Evolutionary conservation across 2,888 invertebrate species (phyloP), one percentile per base, ranked within the genome.

Genomic region (Nemapogon koenigi): DNA sequence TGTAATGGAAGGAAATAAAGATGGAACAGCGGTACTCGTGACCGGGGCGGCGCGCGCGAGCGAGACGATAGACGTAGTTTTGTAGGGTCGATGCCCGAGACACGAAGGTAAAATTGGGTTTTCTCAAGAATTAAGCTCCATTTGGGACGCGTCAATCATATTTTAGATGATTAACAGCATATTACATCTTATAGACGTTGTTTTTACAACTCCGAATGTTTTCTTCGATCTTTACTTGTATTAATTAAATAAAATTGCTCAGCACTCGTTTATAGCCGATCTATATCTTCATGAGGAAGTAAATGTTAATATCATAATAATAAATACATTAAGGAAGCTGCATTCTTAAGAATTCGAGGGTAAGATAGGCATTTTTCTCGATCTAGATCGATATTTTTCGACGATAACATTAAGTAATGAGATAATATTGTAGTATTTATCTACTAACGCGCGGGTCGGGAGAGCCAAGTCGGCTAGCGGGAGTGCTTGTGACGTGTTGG

Each of bases 1-100:
- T 58, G 68, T 73, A 72, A 73, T 76, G 72, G 73, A 71, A 70
- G 71, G 73, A 73, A 76, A 73, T 75, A 73, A 73, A 76, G 73
- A 67, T 71, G 68, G 71, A 69, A 62, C 72, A 73, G 75, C 71
- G 72, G 75, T 72, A 70, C 70, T 76, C 78, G 76, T 76, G 76
- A 75, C 70, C 66, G 76, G 73, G 70, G 75, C 57, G 47, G 55
- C 66, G 55, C 50, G 56, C 43, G 16, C 13, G 60, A 75, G 52
- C 35, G 60, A 58, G 73, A 75, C 43, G 46, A 50, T 56, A 49
- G 53, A 60, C 62, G 63, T 68, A 66, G 62, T 67, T 71, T 69
- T 68, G 62, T 68, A 75, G 69, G 78, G 78, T 78, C 76, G 75
- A 69, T 65, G 78, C 63, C 75, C 76, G 72, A 57, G 58, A 61